A percentile compares a stretch with the other conserved stretches of the same genome.
phyloP scores from a whole-genome alignment of 2,113 vertebrate genomes.

The Tychaedon coryphoeus region DNA sequence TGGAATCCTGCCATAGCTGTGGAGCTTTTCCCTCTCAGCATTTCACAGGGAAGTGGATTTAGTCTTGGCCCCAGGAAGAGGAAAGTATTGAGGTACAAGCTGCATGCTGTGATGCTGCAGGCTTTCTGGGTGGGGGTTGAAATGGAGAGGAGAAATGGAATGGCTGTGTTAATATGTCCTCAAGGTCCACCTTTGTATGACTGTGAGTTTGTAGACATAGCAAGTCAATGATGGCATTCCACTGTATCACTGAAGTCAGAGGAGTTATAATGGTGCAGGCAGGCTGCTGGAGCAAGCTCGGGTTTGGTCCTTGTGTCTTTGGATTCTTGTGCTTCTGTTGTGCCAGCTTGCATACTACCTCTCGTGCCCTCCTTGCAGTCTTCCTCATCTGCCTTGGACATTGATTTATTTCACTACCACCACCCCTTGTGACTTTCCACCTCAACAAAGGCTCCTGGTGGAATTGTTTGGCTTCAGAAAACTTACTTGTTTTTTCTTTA shows the following conservation, averaged over 20 bases:
- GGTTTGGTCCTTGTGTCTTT: neutral
- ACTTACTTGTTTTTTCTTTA: conserved; percentile 38
- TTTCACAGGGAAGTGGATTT: neutral
- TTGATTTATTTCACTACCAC: neutral
- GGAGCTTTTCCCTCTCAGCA: neutral
- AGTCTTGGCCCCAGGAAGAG: neutral
- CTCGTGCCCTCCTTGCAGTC: neutral
- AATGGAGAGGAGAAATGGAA: neutral
- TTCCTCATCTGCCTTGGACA: neutral
- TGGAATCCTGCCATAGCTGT: neutral
- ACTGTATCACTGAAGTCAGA: neutral
- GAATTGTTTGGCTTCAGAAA: conserved; percentile 24
- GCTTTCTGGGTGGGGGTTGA: neutral
- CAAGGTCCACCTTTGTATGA: neutral
- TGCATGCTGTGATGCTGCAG: neutral
- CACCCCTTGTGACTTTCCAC: neutral
- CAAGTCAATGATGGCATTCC: neutral
- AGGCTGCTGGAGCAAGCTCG: neutral
- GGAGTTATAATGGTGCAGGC: neutral
- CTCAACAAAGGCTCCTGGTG: neutral
- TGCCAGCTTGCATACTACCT: neutral
- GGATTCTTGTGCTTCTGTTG: neutral
- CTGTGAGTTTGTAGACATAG: conserved; percentile 5
- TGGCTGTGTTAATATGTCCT: neutral
- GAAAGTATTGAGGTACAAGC: neutral